Base-by-base conservation (phyloP, 1,140 invertebrate species). In the Nasonia vitripennis region DNA sequence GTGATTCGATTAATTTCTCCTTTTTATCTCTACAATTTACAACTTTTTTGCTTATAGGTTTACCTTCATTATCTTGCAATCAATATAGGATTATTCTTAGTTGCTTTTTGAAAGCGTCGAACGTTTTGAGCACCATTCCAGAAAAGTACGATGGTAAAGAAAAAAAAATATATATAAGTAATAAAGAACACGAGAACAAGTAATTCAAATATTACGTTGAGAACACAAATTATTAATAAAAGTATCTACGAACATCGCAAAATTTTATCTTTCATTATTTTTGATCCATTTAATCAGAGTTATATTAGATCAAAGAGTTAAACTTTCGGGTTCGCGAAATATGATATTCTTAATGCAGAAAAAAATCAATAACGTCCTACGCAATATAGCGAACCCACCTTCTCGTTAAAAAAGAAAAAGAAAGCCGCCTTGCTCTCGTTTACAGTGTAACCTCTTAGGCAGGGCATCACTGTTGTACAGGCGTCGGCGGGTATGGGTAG, bases 401-500 rank as follows among this genome's bases (percentile, higher is more conserved):
- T 75, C n/a, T 75, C 73, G 23, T 78, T 73, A 82, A 86, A 79
- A 34, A 68, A 68, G n/a, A 82, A 82, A 78, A 82, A 78, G 37
- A 20, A 85, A 75, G 23, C 62, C 27, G 3, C n/a, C 51, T 55
- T 79, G 10, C 31, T 20, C 31, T 79, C 70, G 23, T 14, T 71
- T 84, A 78, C 55, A 70, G 31, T 41, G 31, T 51, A 14, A 45
- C 12, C 37, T 78, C 41, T 79, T 80, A 83, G 45, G 3, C 81
- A 81, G 90, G 74, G 85, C 90, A 90, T 93, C 91, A 93, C 92
- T 93, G 93, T 86, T 93, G 93, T 23, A 93, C 92, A 0, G 92
- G 93, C 11, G 93, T 93, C 10, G 94, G 93, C 5, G 94, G 93
- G 83, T 94, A 95, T 11, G 93, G 92, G 48, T 94, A 94, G 51